These are phyloP conservation scores for Ceyx margarethae DNA, from an alignment of 2,113 vertebrate genomes.

Conservation along the genomic window DNA sequence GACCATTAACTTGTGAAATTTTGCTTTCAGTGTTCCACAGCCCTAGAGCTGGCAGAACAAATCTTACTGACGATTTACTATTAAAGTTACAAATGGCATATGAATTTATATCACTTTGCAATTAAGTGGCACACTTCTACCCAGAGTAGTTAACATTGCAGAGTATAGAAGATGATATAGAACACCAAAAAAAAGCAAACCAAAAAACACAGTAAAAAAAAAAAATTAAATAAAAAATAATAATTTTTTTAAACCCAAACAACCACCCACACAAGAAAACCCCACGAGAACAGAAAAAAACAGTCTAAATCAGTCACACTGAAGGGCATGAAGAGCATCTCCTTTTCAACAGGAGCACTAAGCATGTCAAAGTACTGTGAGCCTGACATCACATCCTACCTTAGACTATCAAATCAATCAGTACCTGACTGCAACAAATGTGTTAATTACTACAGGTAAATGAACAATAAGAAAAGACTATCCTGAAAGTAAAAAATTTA, in stretches of 20 bases:
- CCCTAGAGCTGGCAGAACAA: conserved; percentile 51
- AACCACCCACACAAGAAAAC: no score
- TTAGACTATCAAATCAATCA: background rate
- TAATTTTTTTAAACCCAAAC: background rate
- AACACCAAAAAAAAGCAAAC: background rate
- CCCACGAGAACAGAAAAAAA: background rate
- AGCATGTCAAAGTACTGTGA: background rate
- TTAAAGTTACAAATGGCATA: conserved; percentile 60
- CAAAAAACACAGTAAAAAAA: background rate
- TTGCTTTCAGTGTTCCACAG: conserved; percentile 36
- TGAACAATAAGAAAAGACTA: background rate
- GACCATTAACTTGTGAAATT: conserved; percentile 74
- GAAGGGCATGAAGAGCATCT: background rate
- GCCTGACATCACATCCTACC: background rate
- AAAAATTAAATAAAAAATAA: background rate
- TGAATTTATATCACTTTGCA: conserved; percentile 55
- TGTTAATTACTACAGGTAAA: background rate
- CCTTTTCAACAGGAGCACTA: background rate
- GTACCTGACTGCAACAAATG: background rate
- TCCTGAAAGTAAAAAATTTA: background rate
- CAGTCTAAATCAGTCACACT: background rate
- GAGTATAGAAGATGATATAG: background rate
- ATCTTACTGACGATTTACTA: conserved; percentile 46
- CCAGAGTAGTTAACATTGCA: background rate
- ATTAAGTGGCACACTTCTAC: conserved; percentile 51